Conservation (phyloP, 2,113 vertebrate species). For the Bettongia penicillata region DNA sequence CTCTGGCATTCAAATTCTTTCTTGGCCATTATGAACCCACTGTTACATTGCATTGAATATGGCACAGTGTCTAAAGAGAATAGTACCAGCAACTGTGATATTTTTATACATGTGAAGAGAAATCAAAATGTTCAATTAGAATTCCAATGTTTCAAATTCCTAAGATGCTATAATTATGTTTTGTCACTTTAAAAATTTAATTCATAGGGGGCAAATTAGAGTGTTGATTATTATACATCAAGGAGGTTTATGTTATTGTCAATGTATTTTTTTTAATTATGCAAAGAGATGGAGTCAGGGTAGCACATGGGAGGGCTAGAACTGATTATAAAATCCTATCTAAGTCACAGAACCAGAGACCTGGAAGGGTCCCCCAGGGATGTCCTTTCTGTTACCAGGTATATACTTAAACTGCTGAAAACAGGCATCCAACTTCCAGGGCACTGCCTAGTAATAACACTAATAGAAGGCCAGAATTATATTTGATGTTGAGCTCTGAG, state of each 20-base stretch:
- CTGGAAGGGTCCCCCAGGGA: neutral
- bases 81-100: neutral
- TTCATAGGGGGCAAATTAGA: slow-evolving; percentile 29
- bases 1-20: neutral
- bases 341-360: neutral
- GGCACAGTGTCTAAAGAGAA: neutral
- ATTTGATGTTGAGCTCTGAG: slow-evolving; percentile 28
- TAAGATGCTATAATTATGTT: slow-evolving; percentile 39
- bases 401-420: neutral
- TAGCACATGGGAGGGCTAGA: neutral
- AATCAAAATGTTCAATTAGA: slow-evolving; percentile 23
- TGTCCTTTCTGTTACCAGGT: neutral
- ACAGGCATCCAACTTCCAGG: slow-evolving; percentile 2
- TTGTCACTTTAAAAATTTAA: slow-evolving; percentile 54
- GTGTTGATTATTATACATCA: slow-evolving; percentile 38
- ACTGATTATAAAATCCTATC: slow-evolving; percentile 4
- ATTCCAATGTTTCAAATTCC: neutral
- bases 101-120: slow-evolving; percentile 22
- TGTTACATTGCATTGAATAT: neutral
- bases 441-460: slow-evolving; percentile 19
- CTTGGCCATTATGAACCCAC: neutral
- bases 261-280: slow-evolving; percentile 33
- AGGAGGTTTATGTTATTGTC: slow-evolving; percentile 32
- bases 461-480: neutral
- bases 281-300: neutral